These are phyloP conservation scores for Pseudocheirus occidentalis DNA, from an alignment of 2,797 vertebrate genomes.

Conservation along the genomic window DNA sequence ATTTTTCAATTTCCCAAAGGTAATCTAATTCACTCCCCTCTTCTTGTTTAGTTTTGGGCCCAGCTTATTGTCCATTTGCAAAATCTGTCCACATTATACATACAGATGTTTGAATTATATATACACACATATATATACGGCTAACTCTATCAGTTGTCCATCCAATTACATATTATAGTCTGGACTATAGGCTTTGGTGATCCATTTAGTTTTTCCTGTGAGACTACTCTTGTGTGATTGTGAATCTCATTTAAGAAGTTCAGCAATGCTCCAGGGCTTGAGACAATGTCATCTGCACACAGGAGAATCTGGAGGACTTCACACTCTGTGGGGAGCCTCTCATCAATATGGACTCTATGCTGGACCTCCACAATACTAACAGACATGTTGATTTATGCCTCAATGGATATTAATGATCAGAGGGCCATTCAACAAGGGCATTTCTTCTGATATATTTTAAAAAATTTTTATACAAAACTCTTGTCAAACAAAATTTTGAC, in stretches of 20 bases:
- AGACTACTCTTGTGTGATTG: neutral
- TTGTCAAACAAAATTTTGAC: neutral
- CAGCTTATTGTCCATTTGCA: neutral
- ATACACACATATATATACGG: neutral
- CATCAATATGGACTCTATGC: neutral
- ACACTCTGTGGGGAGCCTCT: neutral
- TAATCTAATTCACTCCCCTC: neutral
- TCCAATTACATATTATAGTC: neutral
- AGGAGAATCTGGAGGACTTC: neutral
- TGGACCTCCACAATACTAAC: neutral
- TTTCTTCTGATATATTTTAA: neutral
- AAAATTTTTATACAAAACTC: neutral
- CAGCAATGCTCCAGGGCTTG: neutral
- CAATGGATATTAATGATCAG: neutral
- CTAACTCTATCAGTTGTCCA: neutral
- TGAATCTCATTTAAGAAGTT: neutral
- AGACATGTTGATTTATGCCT: neutral
- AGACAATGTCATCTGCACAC: neutral
- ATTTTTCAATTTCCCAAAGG: neutral
- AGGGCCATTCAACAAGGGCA: neutral
- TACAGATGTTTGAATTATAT: neutral
- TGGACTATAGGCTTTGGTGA: neutral
- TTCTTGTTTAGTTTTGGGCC: neutral
- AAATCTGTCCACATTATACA: neutral
- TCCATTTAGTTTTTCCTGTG: neutral